These are phyloP conservation scores for Dendrophyllia cribrosa DNA, from an alignment of 64 coral and sea anemone species.

Conservation along the genomic window DNA sequence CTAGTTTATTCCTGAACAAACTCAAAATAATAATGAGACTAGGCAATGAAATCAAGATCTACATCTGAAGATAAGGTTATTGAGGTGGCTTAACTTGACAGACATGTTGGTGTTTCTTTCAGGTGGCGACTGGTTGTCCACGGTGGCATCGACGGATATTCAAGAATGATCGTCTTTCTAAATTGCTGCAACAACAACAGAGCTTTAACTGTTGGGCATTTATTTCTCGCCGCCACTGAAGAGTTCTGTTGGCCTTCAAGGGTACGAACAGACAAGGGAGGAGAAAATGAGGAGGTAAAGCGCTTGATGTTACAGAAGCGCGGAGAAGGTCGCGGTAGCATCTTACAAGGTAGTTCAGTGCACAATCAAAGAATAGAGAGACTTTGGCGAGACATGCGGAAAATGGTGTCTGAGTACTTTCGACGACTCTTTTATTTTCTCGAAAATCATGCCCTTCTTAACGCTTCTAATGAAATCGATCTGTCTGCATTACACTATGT, in stretches of 20 bases:
- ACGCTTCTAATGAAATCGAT: slow-evolving; percentile 5
- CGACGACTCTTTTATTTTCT: slow-evolving; percentile 29
- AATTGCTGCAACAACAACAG: slow-evolving; percentile 30
- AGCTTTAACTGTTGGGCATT: background rate
- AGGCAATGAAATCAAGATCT: too few species aligned
- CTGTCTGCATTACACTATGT: slow-evolving; percentile 19
- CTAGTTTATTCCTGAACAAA: too few species aligned
- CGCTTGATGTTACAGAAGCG: slow-evolving; percentile 4
- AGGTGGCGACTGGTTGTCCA: slow-evolving; percentile 50
- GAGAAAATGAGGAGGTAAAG: slow-evolving; percentile 22
- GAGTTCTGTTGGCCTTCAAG: slow-evolving; percentile 55
- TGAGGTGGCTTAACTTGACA: background rate
- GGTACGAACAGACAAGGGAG: slow-evolving; percentile 26
- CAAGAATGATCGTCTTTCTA: slow-evolving; percentile 17
- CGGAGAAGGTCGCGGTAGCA: slow-evolving; percentile 51
- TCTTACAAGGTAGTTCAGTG: slow-evolving; percentile 36
- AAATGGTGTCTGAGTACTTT: slow-evolving; percentile 44
- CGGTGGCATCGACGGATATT: slow-evolving; percentile 54
- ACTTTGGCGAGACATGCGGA: slow-evolving; percentile 43
- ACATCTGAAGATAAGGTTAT: background rate
- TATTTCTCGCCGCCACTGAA: slow-evolving; percentile 34
- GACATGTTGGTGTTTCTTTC: background rate
- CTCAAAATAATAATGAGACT: too few species aligned
- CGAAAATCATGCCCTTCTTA: slow-evolving; percentile 19
- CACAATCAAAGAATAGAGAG: slow-evolving; percentile 30